These are phyloP conservation scores for Willowsia nigromaculata DNA, from an alignment of 2,888 invertebrate genomes.

Conservation along the genomic window DNA sequence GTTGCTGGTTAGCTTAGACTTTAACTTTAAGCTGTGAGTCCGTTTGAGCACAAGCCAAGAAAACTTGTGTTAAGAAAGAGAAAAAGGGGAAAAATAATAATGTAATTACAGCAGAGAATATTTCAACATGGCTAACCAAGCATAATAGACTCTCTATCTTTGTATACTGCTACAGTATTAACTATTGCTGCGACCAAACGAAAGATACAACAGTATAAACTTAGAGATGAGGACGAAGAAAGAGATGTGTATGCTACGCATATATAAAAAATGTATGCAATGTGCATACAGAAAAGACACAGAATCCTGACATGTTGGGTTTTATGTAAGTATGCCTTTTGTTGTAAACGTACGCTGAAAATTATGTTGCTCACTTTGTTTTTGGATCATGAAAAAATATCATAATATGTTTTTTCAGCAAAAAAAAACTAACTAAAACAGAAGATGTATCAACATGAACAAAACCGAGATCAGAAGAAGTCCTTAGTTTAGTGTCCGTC, in stretches of 20 bases:
- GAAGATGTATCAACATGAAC: not conserved
- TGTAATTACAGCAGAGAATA: slow-evolving; percentile 73
- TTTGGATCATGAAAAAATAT: slow-evolving; percentile 37
- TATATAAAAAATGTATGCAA: not conserved
- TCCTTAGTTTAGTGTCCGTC: not conserved
- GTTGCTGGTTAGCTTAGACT: slow-evolving; percentile 1
- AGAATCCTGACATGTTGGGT: slow-evolving; percentile 17
- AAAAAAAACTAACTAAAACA: not conserved
- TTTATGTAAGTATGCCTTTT: not conserved
- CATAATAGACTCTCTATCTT: slow-evolving; percentile 63
- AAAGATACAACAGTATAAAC: not conserved
- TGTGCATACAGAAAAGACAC: not conserved
- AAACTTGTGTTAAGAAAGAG: slow-evolving; percentile 69
- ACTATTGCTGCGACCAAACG: slow-evolving; percentile 2
- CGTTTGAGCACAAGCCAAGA: slow-evolving; percentile 71
- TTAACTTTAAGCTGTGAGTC: slow-evolving; percentile 44
- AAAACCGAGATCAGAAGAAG: slow-evolving; percentile 2
- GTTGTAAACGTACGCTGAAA: slow-evolving; percentile 32
- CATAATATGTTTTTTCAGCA: not conserved
- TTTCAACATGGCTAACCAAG: slow-evolving; percentile 75
- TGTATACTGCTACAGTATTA: not conserved
- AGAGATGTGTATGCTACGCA: slow-evolving; percentile 6
- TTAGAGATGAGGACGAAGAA: slow-evolving; percentile 39
- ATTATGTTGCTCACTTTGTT: slow-evolving; percentile 43
- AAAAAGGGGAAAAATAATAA: slow-evolving; percentile 69